Base-by-base conservation (phyloP, 1,140 invertebrate species). In the Adelges cooleyi region DNA sequence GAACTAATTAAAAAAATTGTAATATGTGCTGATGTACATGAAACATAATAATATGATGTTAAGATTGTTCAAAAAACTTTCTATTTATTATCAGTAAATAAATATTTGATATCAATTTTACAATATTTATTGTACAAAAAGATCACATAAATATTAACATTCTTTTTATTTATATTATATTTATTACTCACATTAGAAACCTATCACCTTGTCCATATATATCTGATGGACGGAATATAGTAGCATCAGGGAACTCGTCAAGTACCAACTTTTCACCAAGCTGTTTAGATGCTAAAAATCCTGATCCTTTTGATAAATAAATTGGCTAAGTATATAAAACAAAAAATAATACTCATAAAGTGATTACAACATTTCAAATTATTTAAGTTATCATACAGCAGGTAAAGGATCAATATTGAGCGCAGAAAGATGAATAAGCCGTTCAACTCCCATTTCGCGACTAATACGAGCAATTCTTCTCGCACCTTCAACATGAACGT, bases 171-270 rank as follows among this genome's bases (percentile, higher is more conserved):
- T n/a, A n/a, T n/a, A n/a, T n/a, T n/a, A n/a, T n/a, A n/a, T n/a
- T n/a, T n/a, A n/a, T n/a, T n/a, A 62, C 29, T 71, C 83, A 89
- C 73, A 77, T 77, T 17, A 95, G 73, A 76, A 96, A 98, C 68
- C 84, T 75, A 78, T 98, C 95, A 71, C 86, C 84, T 65, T 84
- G 82, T 1, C 95, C 96, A 79, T 87, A 98, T 17, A 97, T 86
- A 73, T 90, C 85, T 0, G 93, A 78, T 29, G 96, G 92, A 65
- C 92, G 81, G 68, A 99, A 80, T 67, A 99, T 93, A 11, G 89
- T 93, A 6, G 93, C 96, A 67, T 93, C 85, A 2, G 97, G 96
- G 76, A 98, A 99, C 75, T 96, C 94, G 74, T 93, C 85, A 67
- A 79, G 79, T 0, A 99, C 93, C 17, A 88, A 92, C 71, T 80